Percentiles rank a stretch among this genome's conserved stretches.
These are phyloP conservation scores for Hippocampus abdominalis DNA, from an alignment of 2,113 vertebrate genomes.

Conservation along the genomic window DNA sequence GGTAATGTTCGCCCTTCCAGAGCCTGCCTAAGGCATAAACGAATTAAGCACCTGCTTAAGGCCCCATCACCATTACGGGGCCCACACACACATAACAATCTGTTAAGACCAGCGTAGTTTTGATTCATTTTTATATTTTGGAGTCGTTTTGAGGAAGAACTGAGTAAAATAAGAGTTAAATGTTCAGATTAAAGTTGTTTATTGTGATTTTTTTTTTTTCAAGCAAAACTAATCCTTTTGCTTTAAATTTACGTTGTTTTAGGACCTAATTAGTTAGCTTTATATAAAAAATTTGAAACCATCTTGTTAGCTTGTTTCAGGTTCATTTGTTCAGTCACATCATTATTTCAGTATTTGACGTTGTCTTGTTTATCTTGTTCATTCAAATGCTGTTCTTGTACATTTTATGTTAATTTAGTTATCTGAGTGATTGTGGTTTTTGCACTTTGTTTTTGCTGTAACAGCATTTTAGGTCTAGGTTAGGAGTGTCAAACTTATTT, in stretches of 20 bases:
- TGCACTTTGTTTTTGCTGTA: too few relatives aligned
- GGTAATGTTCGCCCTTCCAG: background rate
- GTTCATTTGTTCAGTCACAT: too few relatives aligned
- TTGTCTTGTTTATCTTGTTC: background rate
- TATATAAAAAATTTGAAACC: too few relatives aligned
- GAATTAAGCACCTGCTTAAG: background rate
- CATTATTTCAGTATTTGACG: too few relatives aligned
- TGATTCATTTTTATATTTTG: too few relatives aligned
- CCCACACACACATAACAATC: background rate
- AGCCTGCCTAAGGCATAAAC: background rate
- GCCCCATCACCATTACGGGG: too few relatives aligned
- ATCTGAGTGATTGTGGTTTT: too few relatives aligned
- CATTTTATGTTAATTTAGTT: background rate
- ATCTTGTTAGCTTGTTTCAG: too few relatives aligned
- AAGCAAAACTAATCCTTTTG: background rate
- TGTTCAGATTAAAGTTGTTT: background rate
- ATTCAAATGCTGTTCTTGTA: too few relatives aligned
- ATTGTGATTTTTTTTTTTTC: background rate
- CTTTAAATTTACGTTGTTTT: background rate
- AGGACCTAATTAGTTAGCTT: too few relatives aligned
- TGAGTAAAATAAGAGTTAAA: background rate
- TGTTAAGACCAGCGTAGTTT: background rate
- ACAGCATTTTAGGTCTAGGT: background rate
- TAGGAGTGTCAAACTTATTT: too few relatives aligned
- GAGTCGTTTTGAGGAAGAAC: too few relatives aligned